These are phyloP conservation scores for Drosophila demipolita DNA, from an alignment of 2,888 invertebrate genomes.

Conservation along the genomic window DNA sequence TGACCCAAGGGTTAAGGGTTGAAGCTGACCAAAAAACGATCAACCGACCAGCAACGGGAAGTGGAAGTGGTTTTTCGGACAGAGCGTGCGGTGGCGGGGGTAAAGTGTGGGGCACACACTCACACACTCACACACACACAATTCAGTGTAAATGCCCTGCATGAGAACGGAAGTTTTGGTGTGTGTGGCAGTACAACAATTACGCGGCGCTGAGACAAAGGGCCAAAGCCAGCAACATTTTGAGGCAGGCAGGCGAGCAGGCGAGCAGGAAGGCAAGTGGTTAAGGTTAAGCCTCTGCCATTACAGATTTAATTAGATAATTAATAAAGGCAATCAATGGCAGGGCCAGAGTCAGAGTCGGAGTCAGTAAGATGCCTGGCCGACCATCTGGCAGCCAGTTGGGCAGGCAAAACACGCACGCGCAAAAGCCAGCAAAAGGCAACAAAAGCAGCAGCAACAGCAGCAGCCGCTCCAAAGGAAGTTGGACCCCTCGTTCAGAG, in stretches of 20 bases:
- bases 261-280: slow-evolving; percentile 40
- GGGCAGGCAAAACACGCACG: slow-evolving; percentile 65
- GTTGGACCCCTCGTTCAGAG: slow-evolving; percentile 62
- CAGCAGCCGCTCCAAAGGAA: slow-evolving; percentile 62
- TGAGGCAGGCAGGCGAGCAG: not conserved
- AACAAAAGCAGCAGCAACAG: slow-evolving; percentile 23
- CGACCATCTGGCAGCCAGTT: slow-evolving; percentile 65
- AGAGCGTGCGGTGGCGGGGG: not conserved
- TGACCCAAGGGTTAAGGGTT: slow-evolving; percentile 73
- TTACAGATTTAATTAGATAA: slow-evolving; percentile 82
- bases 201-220: slow-evolving; percentile 64
- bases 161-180: slow-evolving; percentile 76
- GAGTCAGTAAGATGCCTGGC: slow-evolving; percentile 12
- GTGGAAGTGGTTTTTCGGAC: slow-evolving; percentile 75
- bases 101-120: not conserved
- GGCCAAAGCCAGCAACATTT: slow-evolving; percentile 14
- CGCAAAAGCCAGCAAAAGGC: slow-evolving; percentile 42
- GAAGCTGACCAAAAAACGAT: slow-evolving; percentile 38
- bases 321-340: slow-evolving; percentile 81
- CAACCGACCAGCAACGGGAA: slow-evolving; percentile 56
- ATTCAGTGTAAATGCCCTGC: slow-evolving; percentile 39
- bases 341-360: slow-evolving; percentile 18
- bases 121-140: not conserved
- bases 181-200: slow-evolving; percentile 51
- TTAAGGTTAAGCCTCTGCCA: slow-evolving; percentile 59